These are phyloP conservation scores for Cephus spinipes DNA, from an alignment of 2,888 invertebrate species.

Conservation along the genomic window DNA sequence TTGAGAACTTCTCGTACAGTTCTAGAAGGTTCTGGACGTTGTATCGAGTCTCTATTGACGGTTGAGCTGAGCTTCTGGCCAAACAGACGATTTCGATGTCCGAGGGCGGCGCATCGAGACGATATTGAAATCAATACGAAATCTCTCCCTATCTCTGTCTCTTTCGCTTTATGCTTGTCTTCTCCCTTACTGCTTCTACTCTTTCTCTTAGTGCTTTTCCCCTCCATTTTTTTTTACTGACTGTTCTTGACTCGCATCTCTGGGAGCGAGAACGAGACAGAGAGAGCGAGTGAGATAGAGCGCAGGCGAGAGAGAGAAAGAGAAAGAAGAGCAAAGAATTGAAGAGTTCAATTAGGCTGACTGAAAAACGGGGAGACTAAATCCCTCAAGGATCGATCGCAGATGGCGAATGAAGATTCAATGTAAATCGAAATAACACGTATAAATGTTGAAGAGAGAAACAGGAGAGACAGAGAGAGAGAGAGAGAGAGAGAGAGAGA, in stretches of 20 bases:
- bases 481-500: conserved; percentile 17
- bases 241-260: no score
- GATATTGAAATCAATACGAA: conserved; percentile 53
- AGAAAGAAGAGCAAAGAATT: conserved; percentile 15
- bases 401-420: conserved; percentile 10
- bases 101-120: conserved; percentile 36
- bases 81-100: conserved; percentile 45
- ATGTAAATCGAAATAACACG: not conserved
- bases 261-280: not conserved
- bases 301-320: not conserved
- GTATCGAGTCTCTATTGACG: conserved; percentile 54
- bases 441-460: not conserved
- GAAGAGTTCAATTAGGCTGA: conserved; percentile 28
- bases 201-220: no score
- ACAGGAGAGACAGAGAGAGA: not conserved
- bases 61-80: conserved; percentile 49
- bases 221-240: no score
- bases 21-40: conserved; percentile 15
- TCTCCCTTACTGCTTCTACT: no score
- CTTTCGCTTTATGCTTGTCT: no score
- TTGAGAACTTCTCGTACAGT: no score
- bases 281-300: not conserved
- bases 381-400: conserved; percentile 17
- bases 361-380: no score
- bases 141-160: conserved; percentile 4